These are phyloP conservation scores for Scartelaos histophorus DNA, from an alignment of 2,113 vertebrate species.

Conservation along the genomic window DNA sequence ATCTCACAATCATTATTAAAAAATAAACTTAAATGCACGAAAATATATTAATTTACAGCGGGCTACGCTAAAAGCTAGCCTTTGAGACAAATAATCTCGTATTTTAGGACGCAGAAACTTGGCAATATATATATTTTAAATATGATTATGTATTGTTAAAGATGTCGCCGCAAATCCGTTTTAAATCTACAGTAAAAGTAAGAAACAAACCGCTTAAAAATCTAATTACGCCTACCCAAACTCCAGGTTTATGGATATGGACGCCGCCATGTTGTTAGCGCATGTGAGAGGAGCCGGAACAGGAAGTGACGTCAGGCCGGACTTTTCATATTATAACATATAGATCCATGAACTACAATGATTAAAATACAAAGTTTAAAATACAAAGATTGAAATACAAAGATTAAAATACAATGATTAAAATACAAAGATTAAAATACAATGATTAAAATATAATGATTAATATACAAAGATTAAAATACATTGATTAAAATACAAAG, in stretches of 20 bases:
- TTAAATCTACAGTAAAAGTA: fast-evolving
- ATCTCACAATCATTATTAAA: too few relatives aligned
- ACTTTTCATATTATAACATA: background rate
- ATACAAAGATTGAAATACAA: too few relatives aligned
- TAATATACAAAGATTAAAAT: too few relatives aligned
- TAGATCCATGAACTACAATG: too few relatives aligned
- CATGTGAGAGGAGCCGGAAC: conserved; percentile 53
- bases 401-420: too few relatives aligned
- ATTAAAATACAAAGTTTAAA: too few relatives aligned
- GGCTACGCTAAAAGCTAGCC: background rate
- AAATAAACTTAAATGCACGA: background rate
- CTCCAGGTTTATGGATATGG: conserved; percentile 85
- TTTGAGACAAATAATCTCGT: background rate
- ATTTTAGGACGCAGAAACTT: background rate
- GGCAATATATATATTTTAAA: background rate
- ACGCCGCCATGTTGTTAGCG: conserved; percentile 85
- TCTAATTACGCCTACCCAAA: conserved; percentile 83
- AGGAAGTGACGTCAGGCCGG: conserved; percentile 57
- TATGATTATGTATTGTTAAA: fast-evolving
- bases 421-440: too few relatives aligned
- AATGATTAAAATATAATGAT: too few relatives aligned
- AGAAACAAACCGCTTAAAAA: fast-evolving
- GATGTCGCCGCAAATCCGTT: fast-evolving
- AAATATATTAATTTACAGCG: background rate
- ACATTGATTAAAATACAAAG: too few relatives aligned